Percentiles rank a stretch among this genome's conserved stretches.
phyloP scores from a whole-genome alignment of 2,797 vertebrate species.

The Knipowitschia caucasica region DNA sequence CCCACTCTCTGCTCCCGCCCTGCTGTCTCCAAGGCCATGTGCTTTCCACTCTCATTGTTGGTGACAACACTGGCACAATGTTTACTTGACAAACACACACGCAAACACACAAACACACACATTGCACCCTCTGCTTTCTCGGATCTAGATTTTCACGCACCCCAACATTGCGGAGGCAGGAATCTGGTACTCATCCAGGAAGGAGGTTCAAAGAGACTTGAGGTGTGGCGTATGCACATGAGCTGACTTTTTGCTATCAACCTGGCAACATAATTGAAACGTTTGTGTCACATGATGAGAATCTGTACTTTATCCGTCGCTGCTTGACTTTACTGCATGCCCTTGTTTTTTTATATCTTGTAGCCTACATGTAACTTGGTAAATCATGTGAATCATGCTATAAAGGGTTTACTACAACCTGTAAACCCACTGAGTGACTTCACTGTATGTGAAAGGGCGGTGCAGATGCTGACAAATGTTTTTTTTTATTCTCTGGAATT shows the following conservation, averaged over 20 bases:
- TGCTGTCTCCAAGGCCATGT: constrained; percentile 61
- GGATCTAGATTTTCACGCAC: constrained; percentile 45
- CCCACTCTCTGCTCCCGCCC: constrained; percentile 37
- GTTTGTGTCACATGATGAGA: constrained; percentile 31
- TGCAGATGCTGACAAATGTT: too few species aligned
- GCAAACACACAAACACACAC: constrained; percentile 14
- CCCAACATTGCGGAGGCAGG: constrained; percentile 22
- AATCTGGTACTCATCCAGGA: constrained; percentile 11
- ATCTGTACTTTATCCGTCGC: constrained; percentile 37
- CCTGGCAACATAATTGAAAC: constrained; percentile 42
- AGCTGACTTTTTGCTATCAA: constrained; percentile 42
- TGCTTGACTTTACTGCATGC: too few species aligned
- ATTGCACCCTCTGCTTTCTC: constrained; percentile 21
- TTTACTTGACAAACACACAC: constrained; percentile 53
- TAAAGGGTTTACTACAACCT: too few species aligned
- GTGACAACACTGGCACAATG: constrained; percentile 48
- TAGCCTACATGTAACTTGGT: constrained; percentile 16
- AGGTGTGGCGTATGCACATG: constrained; percentile 33
- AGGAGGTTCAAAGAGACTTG: constrained; percentile 13
- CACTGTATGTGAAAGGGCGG: too few species aligned
- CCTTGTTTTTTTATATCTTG: neutral
- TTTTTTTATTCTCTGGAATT: neutral
- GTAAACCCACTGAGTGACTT: too few species aligned
- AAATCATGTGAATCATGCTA: too few species aligned
- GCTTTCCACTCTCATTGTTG: constrained; percentile 68